Base-by-base conservation (phyloP, 2,888 invertebrate genomes). In the Metacarcinus magister region DNA sequence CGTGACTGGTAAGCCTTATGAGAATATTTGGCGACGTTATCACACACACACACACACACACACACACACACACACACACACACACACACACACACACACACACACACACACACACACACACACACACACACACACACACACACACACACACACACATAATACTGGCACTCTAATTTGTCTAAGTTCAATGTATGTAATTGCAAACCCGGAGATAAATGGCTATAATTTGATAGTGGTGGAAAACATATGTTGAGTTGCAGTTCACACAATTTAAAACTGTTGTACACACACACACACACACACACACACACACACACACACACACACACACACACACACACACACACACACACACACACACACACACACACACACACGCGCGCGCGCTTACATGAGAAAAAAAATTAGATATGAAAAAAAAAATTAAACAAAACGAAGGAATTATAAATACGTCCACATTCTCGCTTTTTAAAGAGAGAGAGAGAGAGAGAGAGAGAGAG, bases 231-330 rank as follows among this genome's bases (percentile, higher is more conserved):
- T 90, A 32, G 28, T 23, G 39, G 13, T 90, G 32, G 43, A 90
- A 43, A 39, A 90, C 32, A 90, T 90, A 90, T 90, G 10, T n/a
- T 43, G 44, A n/a, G 67, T 67, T 67, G 7, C 67, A 67, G 67
- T n/a, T 67, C 67, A 23, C 67, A n/a, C n/a, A n/a, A n/a, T n/a
- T n/a, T n/a, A 67, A 67, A 7, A 67, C 16, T n/a, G 19, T n/a
- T 4, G 23, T 23, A 67, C 16, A 67, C 23, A 67, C 67, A 67
- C 67, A n/a, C 23, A 67, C 67, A 67, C 90, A 90, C 32, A 90
- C 48, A 91, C 48, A 91, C n/a, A 91, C 28, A 91, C 48, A 91
- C 48, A 91, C 28, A 92, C 28, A 92, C 32, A n/a, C n/a, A 67
- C 23, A 67, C n/a, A 67, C 67, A 67, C 67, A 67, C 23, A 67